Conservation (phyloP, 2,797 vertebrate species). For the Otolemur crassicaudatus region DNA sequence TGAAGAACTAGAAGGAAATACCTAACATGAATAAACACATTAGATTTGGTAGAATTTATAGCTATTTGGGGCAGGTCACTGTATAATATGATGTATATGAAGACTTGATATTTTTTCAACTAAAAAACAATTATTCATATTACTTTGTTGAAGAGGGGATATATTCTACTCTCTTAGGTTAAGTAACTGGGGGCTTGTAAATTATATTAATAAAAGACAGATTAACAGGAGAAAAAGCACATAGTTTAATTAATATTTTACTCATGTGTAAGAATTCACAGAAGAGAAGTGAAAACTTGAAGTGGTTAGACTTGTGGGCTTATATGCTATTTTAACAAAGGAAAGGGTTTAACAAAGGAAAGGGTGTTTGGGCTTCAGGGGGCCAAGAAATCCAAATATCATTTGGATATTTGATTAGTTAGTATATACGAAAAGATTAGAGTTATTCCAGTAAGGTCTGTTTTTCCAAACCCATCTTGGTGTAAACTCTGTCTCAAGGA, state of each 20-base stretch:
- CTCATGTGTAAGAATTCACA: background rate
- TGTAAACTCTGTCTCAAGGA: background rate
- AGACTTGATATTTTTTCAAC: background rate
- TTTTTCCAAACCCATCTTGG: background rate
- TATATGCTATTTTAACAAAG: background rate
- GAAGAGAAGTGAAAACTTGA: background rate
- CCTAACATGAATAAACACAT: background rate
- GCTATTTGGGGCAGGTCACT: background rate
- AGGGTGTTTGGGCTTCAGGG: background rate
- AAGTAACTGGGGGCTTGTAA: background rate
- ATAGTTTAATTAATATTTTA: background rate
- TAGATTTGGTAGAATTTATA: background rate
- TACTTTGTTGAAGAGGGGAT: background rate
- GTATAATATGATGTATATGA: background rate
- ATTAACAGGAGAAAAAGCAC: background rate
- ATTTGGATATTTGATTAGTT: background rate
- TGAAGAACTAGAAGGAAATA: background rate
- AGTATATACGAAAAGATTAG: background rate
- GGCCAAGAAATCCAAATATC: background rate
- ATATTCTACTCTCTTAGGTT: background rate
- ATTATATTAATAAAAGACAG: background rate
- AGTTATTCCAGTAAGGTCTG: background rate
- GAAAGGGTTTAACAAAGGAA: background rate
- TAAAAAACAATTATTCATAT: background rate
- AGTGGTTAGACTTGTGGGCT: background rate